phyloP scores from a whole-genome alignment of 2,888 invertebrate species.

The Theretra japonica region DNA sequence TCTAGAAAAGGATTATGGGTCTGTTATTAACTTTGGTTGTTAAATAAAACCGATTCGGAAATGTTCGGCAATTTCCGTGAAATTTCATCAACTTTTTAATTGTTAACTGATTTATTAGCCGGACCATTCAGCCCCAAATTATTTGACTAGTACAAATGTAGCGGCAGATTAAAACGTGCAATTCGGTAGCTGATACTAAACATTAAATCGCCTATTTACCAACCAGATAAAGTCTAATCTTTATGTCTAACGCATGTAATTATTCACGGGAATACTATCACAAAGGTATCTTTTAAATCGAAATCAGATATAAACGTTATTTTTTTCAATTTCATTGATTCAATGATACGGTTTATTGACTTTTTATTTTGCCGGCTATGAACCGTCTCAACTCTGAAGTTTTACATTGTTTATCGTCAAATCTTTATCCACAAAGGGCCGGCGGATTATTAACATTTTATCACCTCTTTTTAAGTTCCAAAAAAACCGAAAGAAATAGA shows the following conservation, averaged over 20 bases:
- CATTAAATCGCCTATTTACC: conserved; percentile 30
- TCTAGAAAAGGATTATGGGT: too few species aligned
- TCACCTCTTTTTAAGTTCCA: too few species aligned
- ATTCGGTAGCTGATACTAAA: conserved; percentile 49
- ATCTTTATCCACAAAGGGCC: too few species aligned
- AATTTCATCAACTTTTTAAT: not conserved
- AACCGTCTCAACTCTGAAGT: not conserved
- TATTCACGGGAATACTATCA: conserved; percentile 26
- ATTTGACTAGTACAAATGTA: not conserved
- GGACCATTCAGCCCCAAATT: not conserved
- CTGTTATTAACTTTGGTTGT: too few species aligned
- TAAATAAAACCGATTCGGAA: not conserved
- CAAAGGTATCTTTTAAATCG: conserved; percentile 30
- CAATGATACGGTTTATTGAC: conserved; percentile 13
- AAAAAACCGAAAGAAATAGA: too few species aligned
- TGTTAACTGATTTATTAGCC: not conserved
- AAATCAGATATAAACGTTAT: conserved; percentile 24
- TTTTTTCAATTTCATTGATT: conserved; percentile 25
- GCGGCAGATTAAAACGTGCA: conserved; percentile 33
- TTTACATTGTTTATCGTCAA: not conserved
- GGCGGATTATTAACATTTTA: too few species aligned
- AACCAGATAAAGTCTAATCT: conserved; percentile 26
- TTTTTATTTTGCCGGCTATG: not conserved
- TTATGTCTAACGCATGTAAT: conserved; percentile 30
- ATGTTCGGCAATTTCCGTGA: not conserved